These are phyloP conservation scores for Eulemur albifrons DNA, from an alignment of 2,797 vertebrate genomes.

Conservation along the genomic window DNA sequence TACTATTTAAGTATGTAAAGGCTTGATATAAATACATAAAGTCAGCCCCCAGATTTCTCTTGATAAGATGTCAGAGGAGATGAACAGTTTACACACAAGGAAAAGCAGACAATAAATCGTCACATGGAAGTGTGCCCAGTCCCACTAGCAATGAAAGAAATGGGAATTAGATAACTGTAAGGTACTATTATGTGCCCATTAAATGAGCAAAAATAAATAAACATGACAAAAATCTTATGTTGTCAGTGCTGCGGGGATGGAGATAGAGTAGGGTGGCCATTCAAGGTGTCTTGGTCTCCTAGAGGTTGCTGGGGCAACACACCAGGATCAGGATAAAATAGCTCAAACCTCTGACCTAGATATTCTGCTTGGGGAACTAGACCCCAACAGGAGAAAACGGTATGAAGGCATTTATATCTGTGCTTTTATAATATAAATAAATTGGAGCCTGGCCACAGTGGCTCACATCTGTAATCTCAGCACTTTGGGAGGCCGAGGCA, in stretches of 20 bases:
- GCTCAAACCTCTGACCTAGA: conserved; percentile 52
- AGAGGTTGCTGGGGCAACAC: background rate
- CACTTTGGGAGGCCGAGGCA: background rate
- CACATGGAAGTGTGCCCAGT: conserved; percentile 39
- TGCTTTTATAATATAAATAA: background rate
- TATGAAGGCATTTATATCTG: background rate
- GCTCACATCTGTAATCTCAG: background rate
- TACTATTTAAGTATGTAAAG: conserved; percentile 39
- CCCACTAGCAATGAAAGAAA: conserved; percentile 50
- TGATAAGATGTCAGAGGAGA: conserved; percentile 69
- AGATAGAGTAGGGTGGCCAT: background rate
- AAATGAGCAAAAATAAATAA: conserved; percentile 65
- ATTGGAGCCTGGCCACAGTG: background rate
- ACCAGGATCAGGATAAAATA: background rate
- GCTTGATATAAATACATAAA: conserved; percentile 61
- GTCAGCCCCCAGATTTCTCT: conserved; percentile 50
- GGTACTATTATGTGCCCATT: conserved; percentile 47
- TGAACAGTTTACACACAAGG: conserved; percentile 53
- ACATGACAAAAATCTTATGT: conserved; percentile 18
- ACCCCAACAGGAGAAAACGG: background rate
- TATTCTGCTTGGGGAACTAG: background rate
- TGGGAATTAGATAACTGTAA: conserved; percentile 61
- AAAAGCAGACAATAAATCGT: conserved; percentile 58
- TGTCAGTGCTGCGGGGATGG: background rate
- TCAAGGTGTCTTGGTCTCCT: background rate